phyloP scores from a whole-genome alignment of 2,888 invertebrate genomes.

The Tinea semifulvella region DNA sequence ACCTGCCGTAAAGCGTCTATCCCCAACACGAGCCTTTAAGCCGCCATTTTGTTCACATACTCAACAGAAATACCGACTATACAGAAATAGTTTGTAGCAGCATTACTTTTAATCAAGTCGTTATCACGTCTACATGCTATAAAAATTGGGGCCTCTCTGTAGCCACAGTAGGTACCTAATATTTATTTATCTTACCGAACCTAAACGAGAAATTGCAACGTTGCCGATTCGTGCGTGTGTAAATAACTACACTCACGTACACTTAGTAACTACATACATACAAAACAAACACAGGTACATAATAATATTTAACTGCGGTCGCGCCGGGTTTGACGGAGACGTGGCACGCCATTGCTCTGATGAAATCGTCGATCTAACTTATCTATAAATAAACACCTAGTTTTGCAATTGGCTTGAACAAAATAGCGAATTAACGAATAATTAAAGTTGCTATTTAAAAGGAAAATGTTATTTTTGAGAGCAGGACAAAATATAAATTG shows the following conservation, averaged over 20 bases:
- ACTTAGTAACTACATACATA: neutral
- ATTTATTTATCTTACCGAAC: neutral
- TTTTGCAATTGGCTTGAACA: constrained; percentile 4
- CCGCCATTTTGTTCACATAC: constrained; percentile 12
- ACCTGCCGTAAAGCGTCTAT: constrained; percentile 2
- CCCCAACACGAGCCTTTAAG: constrained; percentile 13
- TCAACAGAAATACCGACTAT: constrained; percentile 10
- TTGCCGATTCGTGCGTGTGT: constrained; percentile 15
- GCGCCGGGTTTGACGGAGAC: neutral
- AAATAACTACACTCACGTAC: constrained; percentile 10
- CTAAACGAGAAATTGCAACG: constrained; percentile 13
- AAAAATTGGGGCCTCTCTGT: too few species aligned
- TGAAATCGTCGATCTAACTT: constrained; percentile 13
- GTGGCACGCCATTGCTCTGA: constrained; percentile 4
- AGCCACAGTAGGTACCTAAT: too few species aligned
- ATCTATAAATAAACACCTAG: constrained; percentile 10
- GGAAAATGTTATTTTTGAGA: too few species aligned
- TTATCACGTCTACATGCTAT: too few species aligned
- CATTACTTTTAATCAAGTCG: too few species aligned
- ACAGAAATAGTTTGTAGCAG: neutral
- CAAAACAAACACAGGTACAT: neutral
- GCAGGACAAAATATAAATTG: too few species aligned
- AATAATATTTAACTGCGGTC: constrained; percentile 7
- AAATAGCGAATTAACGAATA: neutral
- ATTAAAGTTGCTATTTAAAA: too few species aligned